Evolutionary conservation across 2,113 vertebrate species (phyloP).

Genomic region (Psephotus haematonotus): DNA sequence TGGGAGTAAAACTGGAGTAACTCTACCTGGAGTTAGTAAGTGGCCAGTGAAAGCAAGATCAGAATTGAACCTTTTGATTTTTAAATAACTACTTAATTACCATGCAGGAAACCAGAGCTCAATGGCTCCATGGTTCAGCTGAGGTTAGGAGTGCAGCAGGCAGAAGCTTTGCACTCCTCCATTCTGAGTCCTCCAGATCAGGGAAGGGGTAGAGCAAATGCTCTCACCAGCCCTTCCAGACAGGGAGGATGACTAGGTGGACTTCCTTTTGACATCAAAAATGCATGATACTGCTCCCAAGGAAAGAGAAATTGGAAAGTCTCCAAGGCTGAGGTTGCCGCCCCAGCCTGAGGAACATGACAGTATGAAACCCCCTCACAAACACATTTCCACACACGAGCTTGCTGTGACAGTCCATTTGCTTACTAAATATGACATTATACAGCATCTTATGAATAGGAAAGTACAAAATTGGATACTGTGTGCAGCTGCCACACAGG

Average conservation of each 20-base stretch:
- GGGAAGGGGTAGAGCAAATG: background rate
- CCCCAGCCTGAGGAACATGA: background rate
- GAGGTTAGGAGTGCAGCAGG: background rate
- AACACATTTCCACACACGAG: background rate
- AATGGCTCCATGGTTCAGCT: background rate
- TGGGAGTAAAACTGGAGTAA: conserved; percentile 16
- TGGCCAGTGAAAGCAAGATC: background rate
- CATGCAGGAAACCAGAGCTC: background rate
- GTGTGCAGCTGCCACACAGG: background rate
- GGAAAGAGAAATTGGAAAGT: background rate
- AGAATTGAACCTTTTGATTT: background rate
- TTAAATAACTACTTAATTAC: conserved; percentile 23
- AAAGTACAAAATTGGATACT: background rate
- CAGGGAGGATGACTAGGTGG: background rate
- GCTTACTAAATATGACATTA: background rate
- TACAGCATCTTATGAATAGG: background rate
- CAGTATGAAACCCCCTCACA: background rate
- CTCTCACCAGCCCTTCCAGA: background rate
- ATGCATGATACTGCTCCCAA: background rate
- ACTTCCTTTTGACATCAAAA: background rate
- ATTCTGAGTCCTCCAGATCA: background rate
- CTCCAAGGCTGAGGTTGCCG: background rate
- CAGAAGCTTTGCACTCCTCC: background rate
- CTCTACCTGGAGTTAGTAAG: background rate
- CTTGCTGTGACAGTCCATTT: background rate